These are phyloP conservation scores for Penaeus vannamei DNA, from an alignment of 1,140 invertebrate genomes.

Conservation along the genomic window DNA sequence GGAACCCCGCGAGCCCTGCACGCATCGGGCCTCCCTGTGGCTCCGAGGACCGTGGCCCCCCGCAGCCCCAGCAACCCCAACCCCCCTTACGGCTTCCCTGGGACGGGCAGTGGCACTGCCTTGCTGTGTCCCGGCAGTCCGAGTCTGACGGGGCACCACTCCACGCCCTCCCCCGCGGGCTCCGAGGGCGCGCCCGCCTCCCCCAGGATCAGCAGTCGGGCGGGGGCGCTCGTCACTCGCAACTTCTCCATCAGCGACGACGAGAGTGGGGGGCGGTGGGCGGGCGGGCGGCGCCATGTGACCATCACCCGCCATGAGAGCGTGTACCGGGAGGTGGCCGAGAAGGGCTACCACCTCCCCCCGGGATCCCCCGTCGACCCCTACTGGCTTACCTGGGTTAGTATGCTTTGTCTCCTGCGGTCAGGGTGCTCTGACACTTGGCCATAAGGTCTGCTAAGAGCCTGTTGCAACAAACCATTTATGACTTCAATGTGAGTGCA, in stretches of 20 bases:
- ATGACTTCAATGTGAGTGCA: no score
- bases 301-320: slow-evolving; percentile 67
- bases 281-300: slow-evolving; percentile 61
- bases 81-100: slow-evolving; percentile 59
- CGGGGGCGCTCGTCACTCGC: slow-evolving; percentile 65
- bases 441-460: no score
- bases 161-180: slow-evolving; percentile 44
- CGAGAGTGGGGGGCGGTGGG: slow-evolving; percentile 58
- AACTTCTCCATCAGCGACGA: slow-evolving; percentile 68
- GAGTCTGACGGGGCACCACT: neutral
- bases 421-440: no score
- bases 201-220: slow-evolving; percentile 61
- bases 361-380: slow-evolving; percentile 65
- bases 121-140: slow-evolving; percentile 54
- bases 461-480: no score
- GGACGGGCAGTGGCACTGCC: slow-evolving; percentile 9
- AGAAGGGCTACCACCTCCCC: slow-evolving; percentile 48
- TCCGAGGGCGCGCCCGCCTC: slow-evolving; percentile 49
- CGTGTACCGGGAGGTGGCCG: slow-evolving; percentile 57
- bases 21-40: slow-evolving; percentile 55
- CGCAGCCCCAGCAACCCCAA: slow-evolving; percentile 67
- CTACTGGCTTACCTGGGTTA: slow-evolving; percentile 68
- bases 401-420: slow-evolving; percentile 16
- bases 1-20: slow-evolving; percentile 44
- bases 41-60: slow-evolving; percentile 63